Percentiles rank a stretch among this genome's conserved stretches.
phyloP scores from a whole-genome alignment of 2,797 vertebrate genomes.

The Macroramphosus scolopax region DNA sequence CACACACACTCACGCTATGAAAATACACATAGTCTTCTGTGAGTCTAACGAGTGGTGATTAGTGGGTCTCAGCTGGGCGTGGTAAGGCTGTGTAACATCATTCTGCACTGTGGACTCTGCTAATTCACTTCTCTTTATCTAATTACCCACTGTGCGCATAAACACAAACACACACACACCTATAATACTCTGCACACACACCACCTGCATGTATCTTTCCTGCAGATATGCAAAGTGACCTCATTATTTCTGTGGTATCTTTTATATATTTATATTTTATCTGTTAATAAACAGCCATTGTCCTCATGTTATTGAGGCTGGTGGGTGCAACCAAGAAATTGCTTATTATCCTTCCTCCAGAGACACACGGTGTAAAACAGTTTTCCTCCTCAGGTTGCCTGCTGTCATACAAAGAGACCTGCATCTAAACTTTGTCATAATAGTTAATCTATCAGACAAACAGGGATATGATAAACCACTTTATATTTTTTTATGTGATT shows the following conservation, averaged over 20 bases:
- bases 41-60: slow-evolving; percentile 89
- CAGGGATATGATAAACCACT: too few relatives aligned
- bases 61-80: slow-evolving; percentile 82
- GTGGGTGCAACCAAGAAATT: slow-evolving; percentile 32
- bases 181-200: slow-evolving; percentile 10
- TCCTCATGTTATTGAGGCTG: slow-evolving; percentile 49
- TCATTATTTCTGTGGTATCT: slow-evolving; percentile 61
- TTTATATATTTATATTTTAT: slow-evolving; percentile 62
- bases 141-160: slow-evolving; percentile 85
- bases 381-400: slow-evolving; percentile 10
- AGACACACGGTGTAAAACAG: slow-evolving; percentile 26
- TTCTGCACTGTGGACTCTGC: slow-evolving; percentile 86
- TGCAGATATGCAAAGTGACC: slow-evolving; percentile 68
- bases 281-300: slow-evolving; percentile 59
- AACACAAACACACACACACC: slow-evolving; percentile 11
- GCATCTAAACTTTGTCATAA: slow-evolving; percentile 5
- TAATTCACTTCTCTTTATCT: slow-evolving; percentile 91
- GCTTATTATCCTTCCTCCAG: slow-evolving; percentile 39
- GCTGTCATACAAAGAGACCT: slow-evolving; percentile 8
- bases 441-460: background rate
- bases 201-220: slow-evolving; percentile 49
- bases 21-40: slow-evolving; percentile 51
- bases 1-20: slow-evolving; percentile 5
- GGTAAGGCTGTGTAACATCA: slow-evolving; percentile 82
- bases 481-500: background rate